Conservation (phyloP, 2,888 invertebrate species). For the Leptopilina syphax region DNA sequence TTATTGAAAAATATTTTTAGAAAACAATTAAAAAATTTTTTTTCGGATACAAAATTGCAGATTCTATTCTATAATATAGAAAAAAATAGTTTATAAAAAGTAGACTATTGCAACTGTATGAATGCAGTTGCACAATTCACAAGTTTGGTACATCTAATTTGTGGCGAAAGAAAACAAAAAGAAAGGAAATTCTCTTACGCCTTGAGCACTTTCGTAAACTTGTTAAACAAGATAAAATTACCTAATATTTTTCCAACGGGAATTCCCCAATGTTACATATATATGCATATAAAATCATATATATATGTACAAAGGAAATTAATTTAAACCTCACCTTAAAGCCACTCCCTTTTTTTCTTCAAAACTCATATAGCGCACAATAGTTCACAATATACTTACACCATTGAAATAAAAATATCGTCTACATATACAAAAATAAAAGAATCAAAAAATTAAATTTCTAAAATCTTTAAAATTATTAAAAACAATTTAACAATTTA, state of each 20-base stretch:
- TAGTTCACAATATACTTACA: neutral
- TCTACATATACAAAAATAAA: neutral
- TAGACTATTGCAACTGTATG: neutral
- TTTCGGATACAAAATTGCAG: neutral
- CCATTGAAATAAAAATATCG: neutral
- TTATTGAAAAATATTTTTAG: too few relatives aligned
- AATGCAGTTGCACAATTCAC: slow-evolving; percentile 3
- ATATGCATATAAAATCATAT: neutral
- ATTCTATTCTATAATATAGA: neutral
- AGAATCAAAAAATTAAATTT: neutral
- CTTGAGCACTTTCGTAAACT: slow-evolving; percentile 13
- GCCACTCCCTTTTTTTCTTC: neutral
- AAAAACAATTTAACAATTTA: too few relatives aligned
- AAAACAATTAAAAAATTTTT: too few relatives aligned
- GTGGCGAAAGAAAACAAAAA: slow-evolving; percentile 13
- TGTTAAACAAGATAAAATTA: slow-evolving; percentile 25
- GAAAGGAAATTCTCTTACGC: slow-evolving; percentile 10
- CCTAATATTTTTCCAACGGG: neutral
- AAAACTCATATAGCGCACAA: neutral
- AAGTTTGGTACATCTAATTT: slow-evolving; percentile 18
- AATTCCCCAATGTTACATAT: slow-evolving; percentile 1
- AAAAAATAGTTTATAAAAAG: neutral
- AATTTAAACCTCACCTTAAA: neutral
- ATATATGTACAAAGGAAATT: neutral
- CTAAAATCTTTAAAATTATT: too few relatives aligned